Base-by-base conservation (phyloP, 2,113 vertebrate genomes). In the Craseonycteris thonglongyai region DNA sequence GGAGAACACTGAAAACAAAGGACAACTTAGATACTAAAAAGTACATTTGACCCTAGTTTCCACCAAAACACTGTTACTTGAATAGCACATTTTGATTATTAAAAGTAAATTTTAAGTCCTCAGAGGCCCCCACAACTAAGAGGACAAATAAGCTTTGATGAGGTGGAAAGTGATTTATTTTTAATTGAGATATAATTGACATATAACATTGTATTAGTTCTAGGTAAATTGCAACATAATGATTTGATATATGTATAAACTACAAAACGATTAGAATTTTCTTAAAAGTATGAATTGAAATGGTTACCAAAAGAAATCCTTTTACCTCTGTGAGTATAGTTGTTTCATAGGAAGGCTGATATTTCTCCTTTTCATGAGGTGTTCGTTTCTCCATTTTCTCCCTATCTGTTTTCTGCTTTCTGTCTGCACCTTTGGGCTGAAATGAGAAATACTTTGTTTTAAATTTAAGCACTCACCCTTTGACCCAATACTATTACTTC, bases 321-420 rank as follows among this genome's bases (percentile, higher is more conserved):
- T 93, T 96, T 96, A 99, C 99, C 99, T 99, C 99, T 22, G 99
- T 99, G 94, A 99, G 98, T 89, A 99, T 99, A 1, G 99, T 99
- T 11, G 99, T 99, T 96, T 99, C 99, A 49, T 99, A 99, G 0
- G 99, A 99, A n/a, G 99, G 98, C 74, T 99, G 99, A 87, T 99
- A 99, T 93, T 99, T 99, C 94, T 99, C 99, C 94, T 99, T 99
- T 97, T 99, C 99, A 26, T 99, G 99, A 0, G 99, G 99, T 0
- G 99, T 99, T 66, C 99, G 98, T 97, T 99, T 99, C 96, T 99
- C 99, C 99, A 99, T 99, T 98, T 99, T 99, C 93, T 99, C 99
- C 88, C 99, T 90, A 96, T 99, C 99, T 0, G 99, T 99, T 98
- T 99, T 99, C 98, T 99, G 99, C 93, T 99, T 99, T 96, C 99